phyloP scores from a whole-genome alignment of 2,113 vertebrate genomes.

The Stegostoma tigrinum region DNA sequence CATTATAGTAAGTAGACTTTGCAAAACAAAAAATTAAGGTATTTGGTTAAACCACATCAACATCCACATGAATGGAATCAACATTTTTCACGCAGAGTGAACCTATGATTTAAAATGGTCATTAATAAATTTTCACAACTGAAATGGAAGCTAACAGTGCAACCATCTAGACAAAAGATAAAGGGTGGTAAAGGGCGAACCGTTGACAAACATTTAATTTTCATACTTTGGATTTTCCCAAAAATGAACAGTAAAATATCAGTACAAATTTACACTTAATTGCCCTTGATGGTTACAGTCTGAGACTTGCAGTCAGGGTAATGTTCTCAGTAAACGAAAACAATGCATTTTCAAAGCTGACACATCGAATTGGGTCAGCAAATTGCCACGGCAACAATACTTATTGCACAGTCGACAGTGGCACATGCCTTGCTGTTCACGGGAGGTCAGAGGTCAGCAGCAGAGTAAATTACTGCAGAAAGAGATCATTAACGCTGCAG shows the following conservation, averaged over 20 bases:
- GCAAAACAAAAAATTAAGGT: not conserved
- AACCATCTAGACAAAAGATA: not conserved
- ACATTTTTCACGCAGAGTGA: not conserved
- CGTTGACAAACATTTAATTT: not conserved
- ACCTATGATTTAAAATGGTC: not conserved
- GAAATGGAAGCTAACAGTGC: not conserved
- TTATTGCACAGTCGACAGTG: conserved; percentile 35
- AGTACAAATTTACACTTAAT: not conserved
- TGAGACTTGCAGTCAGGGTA: not conserved
- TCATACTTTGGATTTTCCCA: not conserved
- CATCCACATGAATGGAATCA: not conserved
- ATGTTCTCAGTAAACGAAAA: not conserved
- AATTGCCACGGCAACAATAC: conserved; percentile 44
- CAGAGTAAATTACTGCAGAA: conserved; percentile 40
- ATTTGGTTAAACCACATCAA: not conserved
- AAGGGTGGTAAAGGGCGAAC: not conserved
- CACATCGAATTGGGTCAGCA: not conserved
- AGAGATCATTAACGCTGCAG: conserved; percentile 40
- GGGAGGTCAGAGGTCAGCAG: conserved; percentile 41
- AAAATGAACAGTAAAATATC: not conserved
- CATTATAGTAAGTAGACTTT: not conserved
- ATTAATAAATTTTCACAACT: not conserved
- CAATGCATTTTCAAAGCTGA: conserved; percentile 30
- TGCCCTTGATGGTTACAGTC: not conserved
- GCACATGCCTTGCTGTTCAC: conserved; percentile 34